Percentiles rank a stretch among this genome's conserved stretches.
Evolutionary conservation across 2,888 invertebrate species (phyloP).

Genomic region (Lasioglossum marginatum): DNA sequence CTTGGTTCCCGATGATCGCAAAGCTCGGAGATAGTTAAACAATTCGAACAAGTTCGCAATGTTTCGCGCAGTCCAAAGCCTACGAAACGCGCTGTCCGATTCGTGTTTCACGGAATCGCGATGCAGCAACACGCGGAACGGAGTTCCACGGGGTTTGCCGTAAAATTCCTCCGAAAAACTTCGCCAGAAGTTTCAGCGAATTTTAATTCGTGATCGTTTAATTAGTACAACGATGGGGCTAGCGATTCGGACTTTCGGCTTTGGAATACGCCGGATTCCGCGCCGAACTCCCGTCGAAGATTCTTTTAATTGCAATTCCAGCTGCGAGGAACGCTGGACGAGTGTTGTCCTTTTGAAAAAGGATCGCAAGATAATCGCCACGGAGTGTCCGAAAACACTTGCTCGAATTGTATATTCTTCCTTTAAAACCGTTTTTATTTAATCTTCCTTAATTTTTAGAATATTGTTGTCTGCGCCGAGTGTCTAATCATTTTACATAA

Average conservation of each 20-base stretch:
- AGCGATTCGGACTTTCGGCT: neutral
- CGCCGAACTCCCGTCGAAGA: neutral
- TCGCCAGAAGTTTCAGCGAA: neutral
- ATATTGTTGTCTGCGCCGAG: no score
- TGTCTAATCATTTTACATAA: no score
- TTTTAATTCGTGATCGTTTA: conserved; percentile 18
- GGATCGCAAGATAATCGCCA: neutral
- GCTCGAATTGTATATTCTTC: neutral
- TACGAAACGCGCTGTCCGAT: neutral
- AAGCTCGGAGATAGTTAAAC: neutral
- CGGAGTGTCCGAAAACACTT: neutral
- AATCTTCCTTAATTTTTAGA: neutral
- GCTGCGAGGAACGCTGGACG: neutral
- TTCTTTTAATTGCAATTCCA: neutral
- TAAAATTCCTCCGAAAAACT: neutral
- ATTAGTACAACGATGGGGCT: neutral
- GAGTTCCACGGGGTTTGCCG: neutral
- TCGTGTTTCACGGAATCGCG: conserved; percentile 5
- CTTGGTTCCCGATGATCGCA: neutral
- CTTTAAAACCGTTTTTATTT: neutral
- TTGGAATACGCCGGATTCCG: neutral
- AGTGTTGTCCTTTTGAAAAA: neutral
- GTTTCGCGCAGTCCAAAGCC: neutral
- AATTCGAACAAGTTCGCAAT: neutral
- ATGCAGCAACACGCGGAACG: neutral